phyloP scores from a whole-genome alignment of 1,140 invertebrate genomes.

The Aphelenchoides besseyi region DNA sequence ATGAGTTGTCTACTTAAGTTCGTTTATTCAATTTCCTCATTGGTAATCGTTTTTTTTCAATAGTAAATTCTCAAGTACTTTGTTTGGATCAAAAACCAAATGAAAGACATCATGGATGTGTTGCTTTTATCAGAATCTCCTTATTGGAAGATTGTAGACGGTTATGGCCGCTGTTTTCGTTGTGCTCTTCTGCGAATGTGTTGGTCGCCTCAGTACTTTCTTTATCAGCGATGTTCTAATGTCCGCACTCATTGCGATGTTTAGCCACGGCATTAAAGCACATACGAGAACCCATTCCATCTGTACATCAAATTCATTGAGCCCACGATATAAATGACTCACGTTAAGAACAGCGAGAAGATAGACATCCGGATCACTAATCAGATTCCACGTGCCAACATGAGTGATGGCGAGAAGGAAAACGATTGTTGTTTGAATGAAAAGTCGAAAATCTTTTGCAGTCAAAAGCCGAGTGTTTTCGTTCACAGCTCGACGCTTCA shows the following conservation, averaged over 20 bases:
- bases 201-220: background rate
- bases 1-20: no score
- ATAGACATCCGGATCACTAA: background rate
- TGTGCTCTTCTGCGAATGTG: background rate
- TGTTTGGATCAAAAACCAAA: background rate
- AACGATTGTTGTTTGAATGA: constrained; percentile 11
- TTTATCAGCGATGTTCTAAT: background rate
- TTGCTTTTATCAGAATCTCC: background rate
- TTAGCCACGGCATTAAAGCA: background rate
- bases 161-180: constrained; percentile 4
- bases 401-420: constrained; percentile 10
- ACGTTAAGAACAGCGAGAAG: constrained; percentile 4
- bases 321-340: no score
- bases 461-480: background rate
- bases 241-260: background rate
- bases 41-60: no score
- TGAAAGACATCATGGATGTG: background rate
- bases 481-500: background rate
- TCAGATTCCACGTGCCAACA: constrained; percentile 12
- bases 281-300: constrained; percentile 16
- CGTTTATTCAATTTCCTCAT: no score
- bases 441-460: background rate
- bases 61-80: no score
- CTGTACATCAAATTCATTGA: no score
- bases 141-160: background rate